Percentiles rank a stretch among this genome's conserved stretches.
Evolutionary conservation across 2,888 invertebrate genomes (phyloP).

Genomic region (Imbricaverruca yamaguchii): DNA sequence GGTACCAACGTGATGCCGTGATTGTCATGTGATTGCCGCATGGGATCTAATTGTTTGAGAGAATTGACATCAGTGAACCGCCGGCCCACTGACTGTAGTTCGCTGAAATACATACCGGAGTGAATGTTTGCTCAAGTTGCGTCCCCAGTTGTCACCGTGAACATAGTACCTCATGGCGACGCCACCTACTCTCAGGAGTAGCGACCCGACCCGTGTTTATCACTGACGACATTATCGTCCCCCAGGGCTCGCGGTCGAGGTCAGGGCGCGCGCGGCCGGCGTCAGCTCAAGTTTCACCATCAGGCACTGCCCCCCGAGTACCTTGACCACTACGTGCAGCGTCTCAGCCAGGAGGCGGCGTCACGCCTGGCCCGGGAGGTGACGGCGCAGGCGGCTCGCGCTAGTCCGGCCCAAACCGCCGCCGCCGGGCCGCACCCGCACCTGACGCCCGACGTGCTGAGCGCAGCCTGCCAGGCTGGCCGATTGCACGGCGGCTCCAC

Average conservation of each 20-base stretch:
- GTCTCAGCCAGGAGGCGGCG: conserved; percentile 38
- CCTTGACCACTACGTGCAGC: conserved; percentile 68
- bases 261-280: conserved; percentile 42
- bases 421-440: conserved; percentile 13
- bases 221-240: background rate
- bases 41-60: too few relatives aligned
- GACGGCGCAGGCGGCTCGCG: background rate
- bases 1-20: too few relatives aligned
- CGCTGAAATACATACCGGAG: too few relatives aligned
- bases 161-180: too few relatives aligned
- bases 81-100: too few relatives aligned
- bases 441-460: conserved; percentile 25
- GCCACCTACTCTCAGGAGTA: too few relatives aligned
- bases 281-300: conserved; percentile 70
- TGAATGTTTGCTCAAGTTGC: too few relatives aligned
- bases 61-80: too few relatives aligned
- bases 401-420: conserved; percentile 22
- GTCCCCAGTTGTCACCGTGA: too few relatives aligned
- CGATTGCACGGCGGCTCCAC: conserved; percentile 22
- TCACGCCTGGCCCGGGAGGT: background rate
- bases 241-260: background rate
- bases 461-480: conserved; percentile 41
- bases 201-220: too few relatives aligned
- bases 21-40: too few relatives aligned
- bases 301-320: conserved; percentile 71